Evolutionary conservation across 2,113 vertebrate species (phyloP).

Genomic region (Stictonetta naevosa): DNA sequence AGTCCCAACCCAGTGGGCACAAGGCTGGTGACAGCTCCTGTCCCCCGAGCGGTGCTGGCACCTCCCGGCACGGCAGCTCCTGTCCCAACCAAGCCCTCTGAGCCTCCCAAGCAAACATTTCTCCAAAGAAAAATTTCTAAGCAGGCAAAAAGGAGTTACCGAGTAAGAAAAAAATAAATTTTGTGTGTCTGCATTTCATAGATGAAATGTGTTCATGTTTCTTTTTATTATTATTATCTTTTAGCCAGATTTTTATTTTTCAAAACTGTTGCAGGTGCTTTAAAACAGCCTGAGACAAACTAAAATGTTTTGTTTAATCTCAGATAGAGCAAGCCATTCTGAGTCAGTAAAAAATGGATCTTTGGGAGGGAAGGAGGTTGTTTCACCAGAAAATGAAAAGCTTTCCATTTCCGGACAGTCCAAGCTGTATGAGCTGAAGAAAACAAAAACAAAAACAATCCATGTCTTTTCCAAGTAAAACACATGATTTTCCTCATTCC

Average conservation of each 20-base stretch:
- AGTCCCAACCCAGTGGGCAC: rapidly evolving
- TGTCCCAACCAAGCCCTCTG: neutral
- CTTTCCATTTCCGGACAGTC: neutral
- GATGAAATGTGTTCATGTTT: rapidly evolving
- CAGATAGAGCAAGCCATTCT: neutral
- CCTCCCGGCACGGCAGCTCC: neutral
- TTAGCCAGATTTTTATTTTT: neutral
- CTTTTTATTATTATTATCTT: rapidly evolving
- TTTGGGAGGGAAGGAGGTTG: neutral
- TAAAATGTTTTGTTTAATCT: neutral
- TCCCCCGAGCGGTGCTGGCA: neutral
- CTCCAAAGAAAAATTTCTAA: neutral
- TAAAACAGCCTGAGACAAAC: neutral
- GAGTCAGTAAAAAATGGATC: neutral
- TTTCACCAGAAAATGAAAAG: neutral
- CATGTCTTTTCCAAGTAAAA: neutral
- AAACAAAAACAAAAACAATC: neutral
- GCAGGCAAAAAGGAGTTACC: neutral
- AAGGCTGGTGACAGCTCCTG: neutral
- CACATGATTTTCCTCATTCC: rapidly evolving
- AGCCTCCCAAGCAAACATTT: neutral
- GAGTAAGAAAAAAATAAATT: neutral
- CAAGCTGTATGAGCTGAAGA: neutral
- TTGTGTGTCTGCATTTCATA: neutral
- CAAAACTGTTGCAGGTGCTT: rapidly evolving